Percentiles rank a stretch among this genome's conserved stretches.
These are phyloP conservation scores for Hipposideros larvatus DNA, from an alignment of 2,797 vertebrate species.

Conservation along the genomic window DNA sequence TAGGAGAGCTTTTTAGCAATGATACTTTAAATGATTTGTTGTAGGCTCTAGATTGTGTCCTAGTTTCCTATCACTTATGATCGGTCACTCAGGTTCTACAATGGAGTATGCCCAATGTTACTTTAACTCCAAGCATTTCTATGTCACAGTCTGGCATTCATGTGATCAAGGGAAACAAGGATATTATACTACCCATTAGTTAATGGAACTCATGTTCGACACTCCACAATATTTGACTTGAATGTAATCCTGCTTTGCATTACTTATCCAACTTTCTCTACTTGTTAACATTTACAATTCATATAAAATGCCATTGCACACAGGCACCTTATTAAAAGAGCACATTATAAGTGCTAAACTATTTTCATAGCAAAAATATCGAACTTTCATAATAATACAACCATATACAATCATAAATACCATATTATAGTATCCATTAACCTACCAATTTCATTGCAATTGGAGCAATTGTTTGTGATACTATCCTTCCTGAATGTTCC, in stretches of 20 bases:
- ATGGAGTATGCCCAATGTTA: not conserved
- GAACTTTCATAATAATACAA: constrained; percentile 68
- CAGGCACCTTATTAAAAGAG: constrained; percentile 80
- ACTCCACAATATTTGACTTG: not conserved
- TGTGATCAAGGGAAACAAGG: constrained; percentile 1
- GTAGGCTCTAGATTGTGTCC: not conserved
- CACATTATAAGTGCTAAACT: constrained; percentile 82
- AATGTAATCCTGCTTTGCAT: constrained; percentile 50
- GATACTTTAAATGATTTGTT: not conserved
- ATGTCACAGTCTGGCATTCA: not conserved
- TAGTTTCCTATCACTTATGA: not conserved
- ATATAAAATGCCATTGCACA: constrained; percentile 71
- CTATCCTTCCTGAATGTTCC: constrained; percentile 81
- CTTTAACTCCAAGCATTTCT: constrained; percentile 47
- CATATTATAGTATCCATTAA: constrained; percentile 80
- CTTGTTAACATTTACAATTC: constrained; percentile 76
- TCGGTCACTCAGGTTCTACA: not conserved
- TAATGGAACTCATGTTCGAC: constrained; percentile 20
- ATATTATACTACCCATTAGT: not conserved
- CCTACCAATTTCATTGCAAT: constrained; percentile 83
- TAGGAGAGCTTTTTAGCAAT: constrained; percentile 22
- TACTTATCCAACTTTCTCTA: constrained; percentile 52
- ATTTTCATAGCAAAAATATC: constrained; percentile 76
- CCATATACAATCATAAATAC: constrained; percentile 65
- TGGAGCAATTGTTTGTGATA: constrained; percentile 78